Base-by-base conservation (phyloP, 2,888 invertebrate species). In the Thera obeliscata region DNA sequence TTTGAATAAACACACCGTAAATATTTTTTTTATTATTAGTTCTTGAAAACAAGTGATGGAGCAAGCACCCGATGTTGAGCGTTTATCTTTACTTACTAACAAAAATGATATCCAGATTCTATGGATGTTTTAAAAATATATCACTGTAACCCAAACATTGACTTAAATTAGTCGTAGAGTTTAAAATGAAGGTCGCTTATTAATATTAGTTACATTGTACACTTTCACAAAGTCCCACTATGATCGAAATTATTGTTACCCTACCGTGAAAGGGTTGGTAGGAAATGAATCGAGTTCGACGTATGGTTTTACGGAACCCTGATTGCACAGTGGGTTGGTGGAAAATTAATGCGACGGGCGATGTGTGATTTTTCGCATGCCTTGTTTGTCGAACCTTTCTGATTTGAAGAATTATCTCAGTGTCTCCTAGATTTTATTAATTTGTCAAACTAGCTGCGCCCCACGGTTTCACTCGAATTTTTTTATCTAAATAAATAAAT, bases 281-380 rank as follows among this genome's bases (percentile, higher is more conserved):
- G 58, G 68, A 65, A 65, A 69, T 69, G 64, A 62, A 69, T 65
- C 61, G 64, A 65, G 61, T 62, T 69, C 64, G n/a, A 64, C 67
- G 64, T 58, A 61, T 60, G 60, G 12, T 43, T 43, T 5, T 57
- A 12, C 33, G 55, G 48, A 59, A 56, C 64, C 43, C 64, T 65
- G 68, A 64, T 68, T 64, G 65, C 50, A 59, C 68, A 62, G 59
- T 58, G 55, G 58, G 61, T 50, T 61, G 11, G 61, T 55, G 61
- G 61, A 61, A 61, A 52, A 61, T 56, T 66, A 61, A 65, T 65
- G 56, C 33, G 38, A 60, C 60, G 61, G 50, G 66, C 43, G 60
- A 60, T 50, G 50, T 56, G 50, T 41, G 57, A 66, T 48, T 60
- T 65, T 60, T 56, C 11, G 41, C 33, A 41, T 33, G 56, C 22